phyloP scores from a whole-genome alignment of 2,113 vertebrate species.

The Macheiramphus alcinus region DNA sequence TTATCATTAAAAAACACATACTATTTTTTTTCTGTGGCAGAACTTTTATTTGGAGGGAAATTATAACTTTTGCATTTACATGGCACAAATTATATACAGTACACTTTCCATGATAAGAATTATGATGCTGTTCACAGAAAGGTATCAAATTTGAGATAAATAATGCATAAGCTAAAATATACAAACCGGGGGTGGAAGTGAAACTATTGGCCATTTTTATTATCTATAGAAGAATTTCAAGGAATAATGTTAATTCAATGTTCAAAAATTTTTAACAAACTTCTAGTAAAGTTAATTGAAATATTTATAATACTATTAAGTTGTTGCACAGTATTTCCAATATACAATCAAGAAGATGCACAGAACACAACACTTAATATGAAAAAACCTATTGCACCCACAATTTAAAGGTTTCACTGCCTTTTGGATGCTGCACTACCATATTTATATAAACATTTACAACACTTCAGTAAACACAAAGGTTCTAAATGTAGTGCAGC shows the following conservation, averaged over 20 bases:
- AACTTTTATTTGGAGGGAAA: constrained; percentile 76
- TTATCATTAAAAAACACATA: not conserved
- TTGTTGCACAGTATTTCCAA: constrained; percentile 80
- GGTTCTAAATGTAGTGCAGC: constrained; percentile 79
- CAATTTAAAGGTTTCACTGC: constrained; percentile 82
- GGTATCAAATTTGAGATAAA: constrained; percentile 59
- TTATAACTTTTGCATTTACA: constrained; percentile 72
- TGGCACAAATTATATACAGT: constrained; percentile 74
- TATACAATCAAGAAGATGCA: constrained; percentile 79
- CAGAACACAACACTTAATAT: constrained; percentile 72
- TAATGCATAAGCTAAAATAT: constrained; percentile 55
- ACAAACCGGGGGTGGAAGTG: constrained; percentile 30
- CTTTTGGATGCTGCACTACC: constrained; percentile 71
- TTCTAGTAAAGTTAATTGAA: constrained; percentile 79
- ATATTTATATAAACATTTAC: constrained; percentile 81
- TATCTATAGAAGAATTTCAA: constrained; percentile 69
- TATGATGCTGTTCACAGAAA: constrained; percentile 63
- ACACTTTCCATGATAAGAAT: constrained; percentile 66
- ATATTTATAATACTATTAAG: constrained; percentile 79
- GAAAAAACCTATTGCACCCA: constrained; percentile 78
- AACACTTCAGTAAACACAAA: constrained; percentile 81
- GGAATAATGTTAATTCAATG: constrained; percentile 77
- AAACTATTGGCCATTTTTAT: constrained; percentile 48
- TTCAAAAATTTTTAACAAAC: constrained; percentile 86
- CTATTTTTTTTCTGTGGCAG: constrained; percentile 45